phyloP scores from a whole-genome alignment of 1,140 invertebrate genomes.

The Ridgeia piscesae region DNA sequence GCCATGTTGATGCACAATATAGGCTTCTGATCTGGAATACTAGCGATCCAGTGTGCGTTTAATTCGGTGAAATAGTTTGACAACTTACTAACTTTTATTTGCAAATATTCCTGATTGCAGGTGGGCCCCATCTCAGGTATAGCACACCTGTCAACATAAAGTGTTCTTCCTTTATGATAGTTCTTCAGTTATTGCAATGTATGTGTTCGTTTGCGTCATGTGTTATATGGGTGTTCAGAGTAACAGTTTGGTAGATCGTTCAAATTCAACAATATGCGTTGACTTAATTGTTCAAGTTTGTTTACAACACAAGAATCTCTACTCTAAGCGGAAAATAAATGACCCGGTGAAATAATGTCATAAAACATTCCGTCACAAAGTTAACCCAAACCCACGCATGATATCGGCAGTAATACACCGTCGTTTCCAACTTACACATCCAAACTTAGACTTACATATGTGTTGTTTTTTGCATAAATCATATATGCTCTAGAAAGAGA shows the following conservation, averaged over 20 bases:
- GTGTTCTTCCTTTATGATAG: not conserved
- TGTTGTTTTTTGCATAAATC: no score
- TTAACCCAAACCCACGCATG: no score
- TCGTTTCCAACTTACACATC: no score
- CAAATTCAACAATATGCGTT: not conserved
- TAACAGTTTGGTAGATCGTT: not conserved
- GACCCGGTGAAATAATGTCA: no score
- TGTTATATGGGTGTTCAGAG: not conserved
- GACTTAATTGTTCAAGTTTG: not conserved
- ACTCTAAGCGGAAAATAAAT: no score
- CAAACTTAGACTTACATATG: no score
- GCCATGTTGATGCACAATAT: not conserved
- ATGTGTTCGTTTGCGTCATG: not conserved
- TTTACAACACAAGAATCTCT: not conserved
- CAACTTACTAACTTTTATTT: not conserved
- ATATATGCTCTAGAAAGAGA: no score
- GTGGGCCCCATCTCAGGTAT: not conserved
- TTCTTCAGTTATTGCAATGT: not conserved
- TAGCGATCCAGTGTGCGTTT: not conserved
- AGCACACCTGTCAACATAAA: not conserved
- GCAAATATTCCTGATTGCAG: not conserved
- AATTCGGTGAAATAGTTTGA: not conserved
- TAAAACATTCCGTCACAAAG: no score
- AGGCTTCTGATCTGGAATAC: not conserved
- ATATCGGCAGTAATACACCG: no score